Conservation (phyloP, 2,113 vertebrate species). For the Orycteropus afer region DNA sequence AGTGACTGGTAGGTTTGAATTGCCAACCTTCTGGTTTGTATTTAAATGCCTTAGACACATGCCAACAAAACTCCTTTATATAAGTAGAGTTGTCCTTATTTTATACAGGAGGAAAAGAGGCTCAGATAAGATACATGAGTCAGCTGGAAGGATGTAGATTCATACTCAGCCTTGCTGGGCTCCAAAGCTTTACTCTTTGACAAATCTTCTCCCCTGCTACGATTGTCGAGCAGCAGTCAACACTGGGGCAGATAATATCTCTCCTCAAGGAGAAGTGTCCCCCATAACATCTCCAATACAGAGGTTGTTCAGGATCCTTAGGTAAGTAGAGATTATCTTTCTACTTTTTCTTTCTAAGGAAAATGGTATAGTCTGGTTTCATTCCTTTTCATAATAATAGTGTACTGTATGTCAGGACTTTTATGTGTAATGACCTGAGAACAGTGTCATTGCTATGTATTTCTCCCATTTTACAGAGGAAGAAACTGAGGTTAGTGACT, state of each 20-base stretch:
- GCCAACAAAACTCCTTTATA: too few relatives aligned
- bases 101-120: background rate
- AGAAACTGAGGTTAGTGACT: background rate
- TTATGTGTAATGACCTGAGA: background rate
- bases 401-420: too few relatives aligned
- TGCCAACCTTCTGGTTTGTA: too few relatives aligned
- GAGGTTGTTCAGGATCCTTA: constrained; percentile 18
- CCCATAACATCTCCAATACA: background rate
- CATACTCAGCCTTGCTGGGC: background rate
- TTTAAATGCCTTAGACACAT: too few relatives aligned
- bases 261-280: background rate
- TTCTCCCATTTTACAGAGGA: background rate
- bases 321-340: background rate
- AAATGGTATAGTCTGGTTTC: background rate
- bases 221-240: background rate
- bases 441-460: background rate
- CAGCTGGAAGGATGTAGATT: background rate
- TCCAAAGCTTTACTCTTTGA: background rate
- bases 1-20: too few relatives aligned
- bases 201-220: background rate
- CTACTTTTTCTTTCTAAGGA: constrained; percentile 30
- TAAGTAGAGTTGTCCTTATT: background rate
- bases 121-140: background rate
- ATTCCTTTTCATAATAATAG: background rate
- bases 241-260: background rate